Conservation (phyloP, 2,113 vertebrate species). For the Phalacrocorax aristotelis region DNA sequence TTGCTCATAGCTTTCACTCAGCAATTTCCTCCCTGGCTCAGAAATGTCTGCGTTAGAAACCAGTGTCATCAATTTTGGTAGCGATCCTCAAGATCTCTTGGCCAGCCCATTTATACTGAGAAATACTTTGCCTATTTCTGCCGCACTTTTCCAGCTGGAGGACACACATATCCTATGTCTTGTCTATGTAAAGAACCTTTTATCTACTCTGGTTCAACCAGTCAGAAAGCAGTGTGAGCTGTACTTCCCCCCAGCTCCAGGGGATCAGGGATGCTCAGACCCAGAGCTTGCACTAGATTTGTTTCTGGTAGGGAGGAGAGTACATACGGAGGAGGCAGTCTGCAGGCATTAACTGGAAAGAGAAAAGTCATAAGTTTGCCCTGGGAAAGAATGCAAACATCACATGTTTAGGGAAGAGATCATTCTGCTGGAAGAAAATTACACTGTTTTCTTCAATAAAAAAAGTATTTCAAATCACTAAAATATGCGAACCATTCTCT, state of each 20-base stretch:
- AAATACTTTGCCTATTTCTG: not conserved
- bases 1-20: accelerated
- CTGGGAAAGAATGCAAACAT: not conserved
- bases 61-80: not conserved
- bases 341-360: not conserved
- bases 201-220: not conserved
- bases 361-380: not conserved
- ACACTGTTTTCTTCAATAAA: not conserved
- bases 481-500: not conserved
- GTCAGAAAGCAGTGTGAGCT: not conserved
- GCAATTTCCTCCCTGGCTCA: not conserved
- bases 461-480: not conserved
- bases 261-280: not conserved
- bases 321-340: not conserved
- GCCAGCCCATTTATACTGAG: not conserved
- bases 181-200: not conserved
- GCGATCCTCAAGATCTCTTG: not conserved
- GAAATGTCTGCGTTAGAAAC: not conserved
- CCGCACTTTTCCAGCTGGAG: not conserved
- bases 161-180: not conserved
- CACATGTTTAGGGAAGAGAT: not conserved
- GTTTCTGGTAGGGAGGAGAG: not conserved
- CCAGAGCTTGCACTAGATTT: not conserved
- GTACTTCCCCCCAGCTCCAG: not conserved
- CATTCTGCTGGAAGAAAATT: not conserved